Base-by-base conservation (phyloP, 2,113 vertebrate genomes). In the Microcebus murinus region DNA sequence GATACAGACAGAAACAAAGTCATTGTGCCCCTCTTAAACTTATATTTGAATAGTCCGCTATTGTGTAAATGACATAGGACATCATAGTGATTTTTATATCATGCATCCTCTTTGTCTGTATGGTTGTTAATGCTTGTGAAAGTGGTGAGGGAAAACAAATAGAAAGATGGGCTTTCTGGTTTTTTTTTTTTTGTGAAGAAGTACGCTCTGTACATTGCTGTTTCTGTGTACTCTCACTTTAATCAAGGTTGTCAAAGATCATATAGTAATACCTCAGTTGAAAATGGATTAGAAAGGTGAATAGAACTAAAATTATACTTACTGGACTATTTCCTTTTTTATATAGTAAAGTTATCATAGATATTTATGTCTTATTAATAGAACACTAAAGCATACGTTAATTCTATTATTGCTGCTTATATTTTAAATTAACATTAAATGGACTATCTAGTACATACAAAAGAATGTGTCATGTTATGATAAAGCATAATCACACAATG, bases 31-130 rank as follows among this genome's bases (percentile, higher is more conserved):
- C 81, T 77, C 21, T 90, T 48, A 42, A 29, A 59, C 12, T 84
- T 92, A 36, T 13, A 39, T 59, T 82, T 9, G 45, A 52, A 63
- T 83, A 91, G 74, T 50, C 39, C 4, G 21, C 25, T 87, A 10
- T 42, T 93, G 12, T 77, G 6, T 10, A 79, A 48, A 39, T 93
- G 27, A 52, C 52, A 1, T 21, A 82, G 63, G 36, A 42, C 25
- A 65, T 59, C 48, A 74, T 71, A 94, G 21, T 94, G 45, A 68
- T 90, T 96, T 94, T 92, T 94, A 65, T 88, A 23, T 96, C 80
- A 67, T 29, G 4, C 34, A 93, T 3, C 10, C 12, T 79, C 39
- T 89, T 95, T 39, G 8, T 95, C 34, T 91, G 4, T 82, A 31
- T 84, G 87, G 61, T 89, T 80, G 42, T 73, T 77, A 84, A 27